These are phyloP conservation scores for Drosophila recens DNA, from an alignment of 2,888 invertebrate species.

Conservation along the genomic window DNA sequence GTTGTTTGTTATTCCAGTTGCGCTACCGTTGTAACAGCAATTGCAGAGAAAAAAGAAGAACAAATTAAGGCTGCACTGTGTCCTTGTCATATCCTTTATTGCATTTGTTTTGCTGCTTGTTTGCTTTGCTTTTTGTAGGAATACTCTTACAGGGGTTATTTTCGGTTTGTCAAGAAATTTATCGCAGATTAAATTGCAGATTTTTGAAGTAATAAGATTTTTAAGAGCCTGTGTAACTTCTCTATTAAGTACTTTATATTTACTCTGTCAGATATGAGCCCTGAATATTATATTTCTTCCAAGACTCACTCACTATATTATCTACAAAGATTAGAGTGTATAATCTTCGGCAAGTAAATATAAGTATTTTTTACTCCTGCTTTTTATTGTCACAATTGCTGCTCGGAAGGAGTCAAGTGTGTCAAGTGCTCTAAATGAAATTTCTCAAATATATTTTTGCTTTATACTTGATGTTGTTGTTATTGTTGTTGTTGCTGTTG, in stretches of 20 bases:
- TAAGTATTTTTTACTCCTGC: background rate
- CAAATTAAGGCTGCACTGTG: slow-evolving; percentile 29
- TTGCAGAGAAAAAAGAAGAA: slow-evolving; percentile 8
- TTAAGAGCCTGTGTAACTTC: background rate
- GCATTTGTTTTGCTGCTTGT: slow-evolving; percentile 61
- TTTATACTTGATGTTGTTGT: slow-evolving; percentile 8
- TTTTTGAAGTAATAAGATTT: background rate
- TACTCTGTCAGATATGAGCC: too few species aligned
- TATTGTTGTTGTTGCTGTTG: slow-evolving; percentile 1
- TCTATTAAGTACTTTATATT: too few species aligned
- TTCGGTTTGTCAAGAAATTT: background rate
- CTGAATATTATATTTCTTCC: too few species aligned
- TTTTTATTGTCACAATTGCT: slow-evolving; percentile 7
- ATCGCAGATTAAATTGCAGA: too few species aligned
- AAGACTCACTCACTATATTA: background rate
- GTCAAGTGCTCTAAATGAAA: slow-evolving; percentile 41
- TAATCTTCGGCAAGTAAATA: background rate
- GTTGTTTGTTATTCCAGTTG: slow-evolving; percentile 61
- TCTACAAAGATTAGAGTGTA: background rate
- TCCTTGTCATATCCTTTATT: slow-evolving; percentile 72
- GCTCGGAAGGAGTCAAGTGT: slow-evolving; percentile 28
- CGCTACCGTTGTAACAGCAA: slow-evolving; percentile 28
- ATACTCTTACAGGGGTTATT: background rate
- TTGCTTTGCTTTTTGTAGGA: slow-evolving; percentile 16
- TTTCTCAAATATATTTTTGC: slow-evolving; percentile 41